phyloP scores from a whole-genome alignment of 1,140 invertebrate genomes.

The Cheumatopsyche charites region DNA sequence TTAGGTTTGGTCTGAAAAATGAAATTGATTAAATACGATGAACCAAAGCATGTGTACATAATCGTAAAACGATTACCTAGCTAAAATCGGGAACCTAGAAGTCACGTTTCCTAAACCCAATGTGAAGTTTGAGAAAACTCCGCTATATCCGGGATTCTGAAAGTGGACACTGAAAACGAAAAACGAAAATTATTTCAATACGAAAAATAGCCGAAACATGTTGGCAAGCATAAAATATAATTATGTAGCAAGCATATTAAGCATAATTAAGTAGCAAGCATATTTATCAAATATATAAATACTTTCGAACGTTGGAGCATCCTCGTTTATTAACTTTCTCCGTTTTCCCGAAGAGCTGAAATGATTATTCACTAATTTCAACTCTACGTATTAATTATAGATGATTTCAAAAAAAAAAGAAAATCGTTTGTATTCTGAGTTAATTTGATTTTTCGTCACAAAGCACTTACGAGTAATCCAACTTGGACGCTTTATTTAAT shows the following conservation, averaged over 20 bases:
- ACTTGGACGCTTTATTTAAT: conserved; percentile 1
- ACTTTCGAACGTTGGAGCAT: not conserved
- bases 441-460: not conserved
- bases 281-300: not conserved
- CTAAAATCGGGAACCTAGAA: conserved; percentile 19
- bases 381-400: not conserved
- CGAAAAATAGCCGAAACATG: no score
- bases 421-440: not conserved
- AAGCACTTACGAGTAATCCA: conserved; percentile 26
- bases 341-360: no score
- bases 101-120: conserved; percentile 14
- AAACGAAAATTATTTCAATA: not conserved
- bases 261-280: not conserved
- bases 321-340: not conserved
- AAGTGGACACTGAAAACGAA: conserved; percentile 37
- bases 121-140: conserved; percentile 3
- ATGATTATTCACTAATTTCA: no score
- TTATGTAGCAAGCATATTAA: not conserved
- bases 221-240: no score
- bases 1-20: conserved; percentile 36
- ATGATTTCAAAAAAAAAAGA: not conserved
- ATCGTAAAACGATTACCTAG: not conserved
- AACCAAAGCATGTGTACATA: not conserved
- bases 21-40: conserved; percentile 15
- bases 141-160: conserved; percentile 35